Evolutionary conservation across 2,797 vertebrate genomes (phyloP), one percentile per base, ranked within the genome.

Genomic region (Macropodus opercularis): DNA sequence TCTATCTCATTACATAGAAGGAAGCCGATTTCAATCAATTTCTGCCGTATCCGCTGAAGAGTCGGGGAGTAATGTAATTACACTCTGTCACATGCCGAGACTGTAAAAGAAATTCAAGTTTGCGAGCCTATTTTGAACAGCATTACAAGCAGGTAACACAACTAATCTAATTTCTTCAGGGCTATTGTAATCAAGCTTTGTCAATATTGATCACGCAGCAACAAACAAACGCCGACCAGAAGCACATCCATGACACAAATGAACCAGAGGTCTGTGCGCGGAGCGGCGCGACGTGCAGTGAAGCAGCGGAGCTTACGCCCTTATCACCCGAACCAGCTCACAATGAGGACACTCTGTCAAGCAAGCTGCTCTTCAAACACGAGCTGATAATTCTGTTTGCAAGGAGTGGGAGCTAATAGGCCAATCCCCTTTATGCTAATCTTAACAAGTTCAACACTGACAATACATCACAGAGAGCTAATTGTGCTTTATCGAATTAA

Each of bases 381-480:
- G 27, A 74, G 81, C 86, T 57, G 83, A 85, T 89, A 88, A 87
- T 74, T 84, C 23, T 87, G 84, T 89, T 88, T 87, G 77, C 71
- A 51, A 72, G 68, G 68, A 78, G 54, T 3, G 26, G 39, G 50
- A 73, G 63, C 75, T 71, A 63, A 82, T 84, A 81, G 68, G 69
- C 47, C 65, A 52, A 75, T 76, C 79, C 65, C 74, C 56, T 70
- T 60, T 63, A 70, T 67, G 77, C 65, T 79, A 79, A 85, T 88
- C 81, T 80, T 58, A 77, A 76, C 71, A 77, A 76, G 66, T 81
- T 87, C 81, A 78, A 64, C 70, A 62, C 74, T 70, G 75, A 79
- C 69, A 63, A 79, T 79, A 57, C 67, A 81, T 81, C 82, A 76
- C 66, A 48, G 49, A 50, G 48, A 41, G 75, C 70, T 87, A 89